These are phyloP conservation scores for Dendroctonus valens DNA, from an alignment of 1,140 invertebrate species.

Conservation along the genomic window DNA sequence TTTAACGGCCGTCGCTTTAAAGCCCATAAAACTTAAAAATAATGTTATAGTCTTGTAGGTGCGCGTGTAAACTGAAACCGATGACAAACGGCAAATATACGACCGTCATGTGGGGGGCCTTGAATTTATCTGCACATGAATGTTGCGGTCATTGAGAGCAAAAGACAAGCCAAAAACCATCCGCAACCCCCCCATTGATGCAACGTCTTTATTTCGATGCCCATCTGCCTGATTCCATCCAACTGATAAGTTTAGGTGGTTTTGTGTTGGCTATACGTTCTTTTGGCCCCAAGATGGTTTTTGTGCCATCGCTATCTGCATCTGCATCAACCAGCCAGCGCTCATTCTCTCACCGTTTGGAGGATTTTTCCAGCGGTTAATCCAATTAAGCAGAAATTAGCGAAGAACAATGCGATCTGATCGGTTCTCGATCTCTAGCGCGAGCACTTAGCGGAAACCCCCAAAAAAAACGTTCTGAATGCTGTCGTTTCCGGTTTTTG, in stretches of 20 bases:
- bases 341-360: too few species aligned
- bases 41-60: conserved; percentile 6
- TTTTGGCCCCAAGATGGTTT: background rate
- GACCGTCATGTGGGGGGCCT: conserved; percentile 4
- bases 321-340: background rate
- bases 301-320: background rate
- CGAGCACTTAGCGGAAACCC: too few species aligned
- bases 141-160: conserved; percentile 2
- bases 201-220: background rate
- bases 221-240: background rate
- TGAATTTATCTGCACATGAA: background rate
- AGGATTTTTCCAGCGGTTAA: too few species aligned
- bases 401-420: too few species aligned
- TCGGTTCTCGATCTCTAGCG: too few species aligned
- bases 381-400: too few species aligned
- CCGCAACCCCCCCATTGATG: too few species aligned
- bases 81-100: conserved; percentile 15
- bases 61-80: conserved; percentile 10
- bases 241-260: background rate
- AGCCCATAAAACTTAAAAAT: conserved; percentile 9
- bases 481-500: too few species aligned
- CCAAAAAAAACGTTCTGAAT: too few species aligned
- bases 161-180: too few species aligned
- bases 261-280: too few species aligned
- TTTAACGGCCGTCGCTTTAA: background rate